phyloP scores from a whole-genome alignment of 37 sponge, comb jelly and placozoan genomes.

The Agelas oroides region DNA sequence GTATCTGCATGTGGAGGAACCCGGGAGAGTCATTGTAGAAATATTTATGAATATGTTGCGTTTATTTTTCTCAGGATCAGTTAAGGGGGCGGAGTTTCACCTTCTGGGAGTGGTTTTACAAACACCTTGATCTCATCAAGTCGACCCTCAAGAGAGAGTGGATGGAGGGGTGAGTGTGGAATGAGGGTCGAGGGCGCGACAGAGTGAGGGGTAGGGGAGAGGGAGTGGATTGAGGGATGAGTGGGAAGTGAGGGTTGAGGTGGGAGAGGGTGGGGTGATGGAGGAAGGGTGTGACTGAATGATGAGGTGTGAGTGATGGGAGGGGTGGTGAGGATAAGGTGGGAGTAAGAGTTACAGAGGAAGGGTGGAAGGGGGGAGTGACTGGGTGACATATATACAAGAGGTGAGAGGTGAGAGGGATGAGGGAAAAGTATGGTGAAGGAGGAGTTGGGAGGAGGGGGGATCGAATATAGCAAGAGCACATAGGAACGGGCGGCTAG shows the following conservation, averaged over 20 bases:
- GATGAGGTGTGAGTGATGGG: not conserved
- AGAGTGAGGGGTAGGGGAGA: not conserved
- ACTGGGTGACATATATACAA: too few relatives aligned
- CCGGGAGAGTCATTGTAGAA: too few relatives aligned
- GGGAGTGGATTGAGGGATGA: not conserved
- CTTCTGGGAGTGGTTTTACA: slow-evolving; percentile 99
- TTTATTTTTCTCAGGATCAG: slow-evolving; percentile 53
- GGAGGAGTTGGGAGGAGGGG: not conserved
- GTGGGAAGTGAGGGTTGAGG: not conserved
- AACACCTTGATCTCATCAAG: slow-evolving; percentile 88
- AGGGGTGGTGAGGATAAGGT: not conserved
- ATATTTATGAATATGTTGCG: too few relatives aligned
- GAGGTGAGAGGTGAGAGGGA: not conserved
- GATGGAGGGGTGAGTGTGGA: slow-evolving; percentile 74
- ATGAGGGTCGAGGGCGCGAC: not conserved
- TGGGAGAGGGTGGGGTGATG: not conserved
- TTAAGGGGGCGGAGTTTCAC: slow-evolving; percentile 76
- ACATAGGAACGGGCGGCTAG: too few relatives aligned
- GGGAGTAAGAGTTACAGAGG: not conserved
- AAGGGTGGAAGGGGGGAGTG: too few relatives aligned
- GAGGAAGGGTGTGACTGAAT: too few relatives aligned
- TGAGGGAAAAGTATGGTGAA: not conserved
- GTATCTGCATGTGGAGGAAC: too few relatives aligned
- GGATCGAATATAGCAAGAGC: not conserved
- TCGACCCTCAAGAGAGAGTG: slow-evolving; percentile 85